phyloP scores from a whole-genome alignment of 2,113 vertebrate genomes.

The human (Homo sapiens) region DNA sequence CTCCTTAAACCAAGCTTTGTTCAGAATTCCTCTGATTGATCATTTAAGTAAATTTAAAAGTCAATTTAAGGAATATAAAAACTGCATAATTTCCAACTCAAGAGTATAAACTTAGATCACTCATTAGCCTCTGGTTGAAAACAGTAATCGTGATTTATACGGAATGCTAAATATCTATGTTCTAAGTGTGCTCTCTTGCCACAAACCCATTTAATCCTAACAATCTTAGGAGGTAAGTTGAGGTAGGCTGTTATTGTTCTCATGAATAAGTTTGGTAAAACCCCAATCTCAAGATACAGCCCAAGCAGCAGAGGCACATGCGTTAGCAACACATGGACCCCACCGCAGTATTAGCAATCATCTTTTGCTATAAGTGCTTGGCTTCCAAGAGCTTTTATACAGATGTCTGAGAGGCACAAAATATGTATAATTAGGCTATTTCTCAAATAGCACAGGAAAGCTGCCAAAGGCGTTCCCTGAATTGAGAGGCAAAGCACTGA shows the following conservation, averaged over 20 bases:
- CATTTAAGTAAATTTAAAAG: background rate
- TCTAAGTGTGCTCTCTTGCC: background rate
- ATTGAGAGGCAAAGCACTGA: background rate
- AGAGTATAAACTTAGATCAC: background rate
- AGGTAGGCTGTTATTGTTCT: background rate
- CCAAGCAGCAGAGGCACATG: too few relatives aligned
- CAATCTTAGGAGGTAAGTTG: background rate
- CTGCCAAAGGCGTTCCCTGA: slow-evolving; percentile 11
- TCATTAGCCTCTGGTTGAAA: background rate
- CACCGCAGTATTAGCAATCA: background rate
- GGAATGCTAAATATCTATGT: background rate
- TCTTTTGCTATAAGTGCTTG: background rate
- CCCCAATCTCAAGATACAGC: background rate
- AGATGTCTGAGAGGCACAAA: background rate
- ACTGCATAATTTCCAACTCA: background rate
- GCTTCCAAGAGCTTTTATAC: background rate
- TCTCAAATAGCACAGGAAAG: slow-evolving; percentile 23
- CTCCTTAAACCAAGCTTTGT: background rate
- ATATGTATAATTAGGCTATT: slow-evolving; percentile 14
- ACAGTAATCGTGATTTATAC: background rate
- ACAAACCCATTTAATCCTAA: background rate
- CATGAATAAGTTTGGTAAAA: background rate
- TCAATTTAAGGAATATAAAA: background rate
- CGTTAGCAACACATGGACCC: background rate
- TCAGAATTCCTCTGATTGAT: background rate